A percentile compares a stretch with the other conserved stretches of the same genome.
Conservation (phyloP, 2,113 vertebrate species). For the Pheucticus melanocephalus region DNA sequence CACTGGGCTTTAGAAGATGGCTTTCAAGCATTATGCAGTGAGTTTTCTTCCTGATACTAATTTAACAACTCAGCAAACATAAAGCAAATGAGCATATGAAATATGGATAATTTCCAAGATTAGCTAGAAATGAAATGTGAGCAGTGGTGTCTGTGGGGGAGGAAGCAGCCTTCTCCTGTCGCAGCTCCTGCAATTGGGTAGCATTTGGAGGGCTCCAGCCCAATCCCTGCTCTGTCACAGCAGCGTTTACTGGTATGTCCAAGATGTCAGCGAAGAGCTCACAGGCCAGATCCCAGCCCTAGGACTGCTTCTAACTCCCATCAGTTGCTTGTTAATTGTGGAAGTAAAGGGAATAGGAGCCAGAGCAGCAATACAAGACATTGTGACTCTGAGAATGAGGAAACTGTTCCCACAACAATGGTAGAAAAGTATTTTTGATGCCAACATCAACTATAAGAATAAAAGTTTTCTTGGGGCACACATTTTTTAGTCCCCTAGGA, state of each 20-base stretch:
- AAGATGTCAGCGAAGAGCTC: background rate
- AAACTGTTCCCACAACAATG: slow-evolving; percentile 4
- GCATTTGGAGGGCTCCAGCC: background rate
- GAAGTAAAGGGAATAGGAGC: background rate
- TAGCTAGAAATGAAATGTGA: background rate
- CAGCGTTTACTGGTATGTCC: background rate
- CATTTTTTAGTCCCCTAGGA: background rate
- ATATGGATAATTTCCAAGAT: background rate
- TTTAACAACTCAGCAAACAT: background rate
- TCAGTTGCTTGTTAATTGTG: background rate
- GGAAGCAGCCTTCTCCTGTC: background rate
- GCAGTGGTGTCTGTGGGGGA: background rate
- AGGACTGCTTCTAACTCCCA: background rate
- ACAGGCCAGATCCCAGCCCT: background rate
- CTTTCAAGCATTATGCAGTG: background rate
- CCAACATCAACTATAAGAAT: background rate
- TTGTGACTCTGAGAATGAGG: background rate
- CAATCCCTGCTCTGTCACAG: background rate
- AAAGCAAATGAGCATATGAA: background rate
- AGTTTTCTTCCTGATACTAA: background rate
- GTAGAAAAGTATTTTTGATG: slow-evolving; percentile 1
- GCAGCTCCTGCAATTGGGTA: background rate
- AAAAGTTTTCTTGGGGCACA: background rate
- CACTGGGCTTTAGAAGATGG: background rate
- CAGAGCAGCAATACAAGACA: background rate